These are phyloP conservation scores for Enteromius paludinosus DNA, from an alignment of 2,797 vertebrate genomes.

Conservation along the genomic window DNA sequence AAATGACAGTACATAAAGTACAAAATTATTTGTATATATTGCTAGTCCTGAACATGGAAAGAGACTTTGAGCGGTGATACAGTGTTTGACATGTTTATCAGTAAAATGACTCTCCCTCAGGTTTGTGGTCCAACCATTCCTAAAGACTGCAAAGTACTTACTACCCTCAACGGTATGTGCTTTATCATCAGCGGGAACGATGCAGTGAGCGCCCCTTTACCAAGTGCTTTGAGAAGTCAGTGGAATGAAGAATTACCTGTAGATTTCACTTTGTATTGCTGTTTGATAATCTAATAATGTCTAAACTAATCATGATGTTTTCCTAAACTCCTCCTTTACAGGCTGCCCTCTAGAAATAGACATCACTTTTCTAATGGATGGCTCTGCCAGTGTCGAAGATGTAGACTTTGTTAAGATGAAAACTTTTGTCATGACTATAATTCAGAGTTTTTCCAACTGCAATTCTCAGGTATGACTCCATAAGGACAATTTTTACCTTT, in stretches of 20 bases:
- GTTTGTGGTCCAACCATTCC: constrained; percentile 77
- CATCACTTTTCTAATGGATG: constrained; percentile 76
- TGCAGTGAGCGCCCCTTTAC: rapidly evolving
- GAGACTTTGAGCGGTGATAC: not conserved
- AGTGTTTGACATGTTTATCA: not conserved
- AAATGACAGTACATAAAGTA: not conserved
- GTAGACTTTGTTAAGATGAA: constrained; percentile 62
- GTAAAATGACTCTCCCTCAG: constrained; percentile 56
- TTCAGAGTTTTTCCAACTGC: constrained; percentile 36
- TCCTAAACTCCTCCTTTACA: constrained; percentile 47
- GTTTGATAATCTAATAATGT: not conserved
- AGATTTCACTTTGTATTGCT: too few relatives aligned
- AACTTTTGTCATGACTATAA: constrained; percentile 65
- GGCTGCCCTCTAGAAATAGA: constrained; percentile 68
- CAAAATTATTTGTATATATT: not conserved
- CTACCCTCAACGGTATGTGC: constrained; percentile 73
- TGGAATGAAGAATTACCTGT: not conserved
- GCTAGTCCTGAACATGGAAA: not conserved
- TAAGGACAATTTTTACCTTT: not conserved
- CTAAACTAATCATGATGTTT: not conserved
- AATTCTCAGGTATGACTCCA: constrained; percentile 58
- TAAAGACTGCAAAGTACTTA: constrained; percentile 70
- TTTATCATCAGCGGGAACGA: not conserved
- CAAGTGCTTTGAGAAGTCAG: constrained; percentile 62
- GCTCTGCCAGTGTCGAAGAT: constrained; percentile 59